A percentile compares a stretch with the other conserved stretches of the same genome.
Conservation (phyloP, 1,140 invertebrate genomes). For the Mamestra configurata region DNA sequence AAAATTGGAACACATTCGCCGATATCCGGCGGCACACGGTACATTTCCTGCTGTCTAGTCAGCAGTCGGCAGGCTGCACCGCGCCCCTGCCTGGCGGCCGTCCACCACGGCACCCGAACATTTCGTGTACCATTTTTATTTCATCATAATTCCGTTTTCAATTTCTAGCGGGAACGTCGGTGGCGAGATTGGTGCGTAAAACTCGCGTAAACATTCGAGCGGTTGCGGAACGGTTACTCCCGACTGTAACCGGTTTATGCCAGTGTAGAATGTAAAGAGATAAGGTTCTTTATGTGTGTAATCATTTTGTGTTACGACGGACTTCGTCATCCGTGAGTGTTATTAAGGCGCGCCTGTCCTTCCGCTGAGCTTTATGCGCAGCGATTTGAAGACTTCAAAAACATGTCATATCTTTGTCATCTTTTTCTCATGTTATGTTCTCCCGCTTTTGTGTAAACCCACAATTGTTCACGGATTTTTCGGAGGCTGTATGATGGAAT, state of each 20-base stretch:
- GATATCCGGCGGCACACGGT: slow-evolving; percentile 68
- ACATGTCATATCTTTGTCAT: neutral
- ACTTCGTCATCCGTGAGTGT: slow-evolving; percentile 80
- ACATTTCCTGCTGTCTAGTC: slow-evolving; percentile 71
- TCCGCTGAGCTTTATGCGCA: slow-evolving; percentile 65
- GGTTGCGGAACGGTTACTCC: slow-evolving; percentile 79
- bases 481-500: neutral
- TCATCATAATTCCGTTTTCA: slow-evolving; percentile 84
- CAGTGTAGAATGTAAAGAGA: slow-evolving; percentile 84
- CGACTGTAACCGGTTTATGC: slow-evolving; percentile 84
- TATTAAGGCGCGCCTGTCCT: slow-evolving; percentile 77
- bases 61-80: slow-evolving; percentile 47
- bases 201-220: slow-evolving; percentile 84
- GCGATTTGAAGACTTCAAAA: slow-evolving; percentile 47
- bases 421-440: neutral
- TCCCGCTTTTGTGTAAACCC: neutral
- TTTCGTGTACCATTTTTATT: slow-evolving; percentile 76
- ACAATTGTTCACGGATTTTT: neutral
- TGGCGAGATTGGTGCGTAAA: slow-evolving; percentile 84
- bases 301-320: slow-evolving; percentile 85
- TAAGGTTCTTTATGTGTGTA: slow-evolving; percentile 87
- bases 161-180: slow-evolving; percentile 75
- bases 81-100: slow-evolving; percentile 49
- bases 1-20: slow-evolving; percentile 74
- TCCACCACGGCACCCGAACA: slow-evolving; percentile 55